Conservation (phyloP, 2,888 invertebrate genomes). For the Drosophila ezoana region DNA sequence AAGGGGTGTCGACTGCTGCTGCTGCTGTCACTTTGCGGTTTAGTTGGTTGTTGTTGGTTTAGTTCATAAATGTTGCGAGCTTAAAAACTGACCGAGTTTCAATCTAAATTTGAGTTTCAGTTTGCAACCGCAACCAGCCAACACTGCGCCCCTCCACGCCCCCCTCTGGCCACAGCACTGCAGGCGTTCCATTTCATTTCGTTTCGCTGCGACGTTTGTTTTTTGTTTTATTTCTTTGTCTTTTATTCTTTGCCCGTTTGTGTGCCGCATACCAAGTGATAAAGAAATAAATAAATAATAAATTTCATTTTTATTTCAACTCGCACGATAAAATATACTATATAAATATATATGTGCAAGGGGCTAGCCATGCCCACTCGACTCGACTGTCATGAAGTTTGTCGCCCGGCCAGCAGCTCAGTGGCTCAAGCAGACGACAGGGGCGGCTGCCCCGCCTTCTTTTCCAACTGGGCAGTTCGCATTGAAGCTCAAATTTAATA, state of each 20-base stretch:
- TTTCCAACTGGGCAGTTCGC: slow-evolving; percentile 28
- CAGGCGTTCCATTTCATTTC: slow-evolving; percentile 31
- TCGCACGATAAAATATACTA: slow-evolving; percentile 38
- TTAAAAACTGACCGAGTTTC: slow-evolving; percentile 31
- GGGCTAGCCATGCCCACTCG: slow-evolving; percentile 10
- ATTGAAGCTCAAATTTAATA: slow-evolving; percentile 63
- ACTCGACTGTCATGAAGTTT: slow-evolving; percentile 59
- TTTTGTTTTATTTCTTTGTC: slow-evolving; percentile 40
- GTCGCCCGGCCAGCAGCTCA: slow-evolving; percentile 60
- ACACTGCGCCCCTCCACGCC: not conserved
- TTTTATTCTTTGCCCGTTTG: slow-evolving; percentile 35
- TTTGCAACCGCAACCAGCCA: not conserved
- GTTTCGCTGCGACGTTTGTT: slow-evolving; percentile 33
- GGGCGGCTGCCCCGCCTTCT: not conserved
- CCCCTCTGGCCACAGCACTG: not conserved
- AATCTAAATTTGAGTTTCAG: slow-evolving; percentile 28
- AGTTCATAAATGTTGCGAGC: slow-evolving; percentile 70
- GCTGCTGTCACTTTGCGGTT: slow-evolving; percentile 63
- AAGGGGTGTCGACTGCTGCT: not conserved
- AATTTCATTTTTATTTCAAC: slow-evolving; percentile 74
- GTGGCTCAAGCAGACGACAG: not conserved
- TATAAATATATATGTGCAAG: not conserved
- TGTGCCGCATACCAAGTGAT: slow-evolving; percentile 76
- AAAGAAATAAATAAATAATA: slow-evolving; percentile 80
- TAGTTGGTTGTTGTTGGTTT: slow-evolving; percentile 55